phyloP scores from a whole-genome alignment of 2,113 vertebrate genomes.

The Sclerurus mexicanus region DNA sequence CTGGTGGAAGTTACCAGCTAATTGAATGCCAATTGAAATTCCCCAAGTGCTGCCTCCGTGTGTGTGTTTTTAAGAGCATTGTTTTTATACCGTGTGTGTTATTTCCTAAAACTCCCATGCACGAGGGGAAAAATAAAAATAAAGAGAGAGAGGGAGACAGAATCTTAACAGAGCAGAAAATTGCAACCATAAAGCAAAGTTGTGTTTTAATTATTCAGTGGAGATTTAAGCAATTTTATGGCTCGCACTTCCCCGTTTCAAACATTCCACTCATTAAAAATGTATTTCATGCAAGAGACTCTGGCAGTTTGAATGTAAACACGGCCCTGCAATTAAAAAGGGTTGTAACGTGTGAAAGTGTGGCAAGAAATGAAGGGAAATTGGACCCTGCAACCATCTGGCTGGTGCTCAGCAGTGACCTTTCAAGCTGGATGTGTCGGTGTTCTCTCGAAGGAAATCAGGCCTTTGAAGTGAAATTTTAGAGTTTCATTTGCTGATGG shows the following conservation, averaged over 20 bases:
- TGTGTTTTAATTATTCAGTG: constrained; percentile 52
- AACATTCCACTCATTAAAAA: constrained; percentile 37
- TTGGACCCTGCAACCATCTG: constrained; percentile 21
- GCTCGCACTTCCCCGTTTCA: not conserved
- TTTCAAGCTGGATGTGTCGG: not conserved
- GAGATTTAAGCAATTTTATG: constrained; percentile 22
- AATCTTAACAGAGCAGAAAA: constrained; percentile 59
- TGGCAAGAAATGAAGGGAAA: not conserved
- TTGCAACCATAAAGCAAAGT: constrained; percentile 41
- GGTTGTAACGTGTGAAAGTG: not conserved
- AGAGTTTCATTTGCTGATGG: not conserved
- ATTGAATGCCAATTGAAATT: not conserved
- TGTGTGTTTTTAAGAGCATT: not conserved
- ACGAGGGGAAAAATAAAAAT: rapidly evolving
- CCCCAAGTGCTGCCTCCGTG: not conserved
- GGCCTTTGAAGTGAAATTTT: not conserved
- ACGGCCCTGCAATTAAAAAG: constrained; percentile 15
- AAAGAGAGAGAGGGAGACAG: not conserved
- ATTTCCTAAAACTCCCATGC: not conserved
- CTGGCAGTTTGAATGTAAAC: not conserved
- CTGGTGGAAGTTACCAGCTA: not conserved
- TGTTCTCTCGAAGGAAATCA: not conserved
- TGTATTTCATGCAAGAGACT: not conserved
- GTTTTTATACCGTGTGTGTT: not conserved
- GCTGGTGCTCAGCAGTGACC: not conserved